Conservation (phyloP, 2,113 vertebrate genomes). For the Aspidoscelis tigris region DNA sequence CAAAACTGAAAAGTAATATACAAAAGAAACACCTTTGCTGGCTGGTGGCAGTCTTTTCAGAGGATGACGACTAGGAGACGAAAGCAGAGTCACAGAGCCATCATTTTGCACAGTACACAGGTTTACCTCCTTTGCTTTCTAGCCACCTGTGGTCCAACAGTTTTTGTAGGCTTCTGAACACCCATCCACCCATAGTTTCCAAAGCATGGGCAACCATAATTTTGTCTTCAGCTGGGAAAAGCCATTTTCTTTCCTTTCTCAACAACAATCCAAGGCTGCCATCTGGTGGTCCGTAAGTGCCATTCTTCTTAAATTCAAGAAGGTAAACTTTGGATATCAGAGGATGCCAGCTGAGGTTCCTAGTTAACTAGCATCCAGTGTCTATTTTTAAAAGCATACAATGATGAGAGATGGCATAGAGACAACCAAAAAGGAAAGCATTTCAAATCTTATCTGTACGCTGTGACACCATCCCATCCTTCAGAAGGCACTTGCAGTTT, state of each 20-base stretch:
- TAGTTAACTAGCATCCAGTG: neutral
- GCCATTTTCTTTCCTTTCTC: neutral
- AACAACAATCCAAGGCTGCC: slow-evolving; percentile 66
- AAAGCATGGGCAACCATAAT: neutral
- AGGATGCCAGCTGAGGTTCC: rapidly evolving
- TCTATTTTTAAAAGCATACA: slow-evolving; percentile 6
- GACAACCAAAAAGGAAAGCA: slow-evolving; percentile 25
- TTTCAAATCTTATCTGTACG: slow-evolving; percentile 23
- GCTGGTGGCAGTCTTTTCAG: neutral
- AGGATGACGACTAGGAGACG: neutral
- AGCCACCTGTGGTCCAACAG: neutral
- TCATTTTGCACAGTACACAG: slow-evolving; percentile 1
- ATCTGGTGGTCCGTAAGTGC: slow-evolving; percentile 57
- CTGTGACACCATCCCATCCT: neutral
- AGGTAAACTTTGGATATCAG: neutral
- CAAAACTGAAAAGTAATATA: neutral
- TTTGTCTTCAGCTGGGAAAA: neutral
- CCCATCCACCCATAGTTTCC: neutral
- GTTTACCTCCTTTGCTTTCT: neutral
- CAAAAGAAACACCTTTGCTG: neutral
- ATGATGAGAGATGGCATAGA: neutral
- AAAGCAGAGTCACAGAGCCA: slow-evolving; percentile 1
- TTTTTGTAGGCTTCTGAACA: neutral
- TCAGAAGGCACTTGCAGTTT: slow-evolving; percentile 57
- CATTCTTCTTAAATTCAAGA: rapidly evolving